A percentile compares a stretch with the other conserved stretches of the same genome.
These are phyloP conservation scores for Drosophila lacteicornis DNA, from an alignment of 1,140 invertebrate species.

Conservation along the genomic window DNA sequence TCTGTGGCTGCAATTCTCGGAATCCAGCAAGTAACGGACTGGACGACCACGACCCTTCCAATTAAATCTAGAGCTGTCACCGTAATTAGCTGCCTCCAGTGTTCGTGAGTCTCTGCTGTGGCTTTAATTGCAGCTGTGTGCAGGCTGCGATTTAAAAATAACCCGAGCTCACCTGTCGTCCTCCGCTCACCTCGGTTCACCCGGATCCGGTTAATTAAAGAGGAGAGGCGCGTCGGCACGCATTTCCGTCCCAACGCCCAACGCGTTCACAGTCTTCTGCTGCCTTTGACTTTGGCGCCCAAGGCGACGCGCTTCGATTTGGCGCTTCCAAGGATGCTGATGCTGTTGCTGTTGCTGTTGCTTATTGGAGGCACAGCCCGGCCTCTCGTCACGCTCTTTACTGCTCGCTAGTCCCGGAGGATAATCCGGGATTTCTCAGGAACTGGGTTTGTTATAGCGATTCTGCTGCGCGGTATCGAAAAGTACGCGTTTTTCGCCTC, in stretches of 20 bases:
- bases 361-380: neutral
- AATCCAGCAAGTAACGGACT: neutral
- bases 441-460: neutral
- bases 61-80: slow-evolving; percentile 15
- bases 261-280: neutral
- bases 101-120: neutral
- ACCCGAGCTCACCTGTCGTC: slow-evolving; percentile 5
- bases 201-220: slow-evolving; percentile 36
- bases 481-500: slow-evolving; percentile 10
- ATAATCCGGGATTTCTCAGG: neutral
- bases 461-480: neutral
- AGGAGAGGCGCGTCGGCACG: slow-evolving; percentile 7
- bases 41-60: neutral
- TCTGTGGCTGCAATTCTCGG: slow-evolving; percentile 2
- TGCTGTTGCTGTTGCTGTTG: neutral
- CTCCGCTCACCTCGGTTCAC: slow-evolving; percentile 19
- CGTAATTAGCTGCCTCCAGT: slow-evolving; percentile 24
- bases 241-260: slow-evolving; percentile 26
- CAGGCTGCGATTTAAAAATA: slow-evolving; percentile 21
- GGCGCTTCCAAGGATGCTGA: slow-evolving; percentile 25
- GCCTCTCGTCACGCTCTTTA: neutral
- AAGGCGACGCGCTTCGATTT: slow-evolving; percentile 6
- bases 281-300: slow-evolving; percentile 39
- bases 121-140: slow-evolving; percentile 2
- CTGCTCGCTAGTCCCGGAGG: neutral